These are phyloP conservation scores for Brachionus angularis DNA, from an alignment of 1,140 invertebrate genomes.

Conservation along the genomic window DNA sequence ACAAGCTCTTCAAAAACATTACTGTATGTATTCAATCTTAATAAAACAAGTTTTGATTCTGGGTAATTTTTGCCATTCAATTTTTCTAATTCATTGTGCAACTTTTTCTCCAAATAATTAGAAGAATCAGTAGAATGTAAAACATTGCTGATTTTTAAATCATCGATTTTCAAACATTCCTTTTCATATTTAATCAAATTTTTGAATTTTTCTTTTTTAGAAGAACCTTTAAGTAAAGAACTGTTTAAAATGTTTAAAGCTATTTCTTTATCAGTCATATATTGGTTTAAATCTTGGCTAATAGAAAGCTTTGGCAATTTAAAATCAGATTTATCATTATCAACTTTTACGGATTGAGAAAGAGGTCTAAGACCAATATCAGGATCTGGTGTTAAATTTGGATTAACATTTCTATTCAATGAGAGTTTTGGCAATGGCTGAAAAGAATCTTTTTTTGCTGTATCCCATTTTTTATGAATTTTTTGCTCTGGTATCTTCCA, in stretches of 20 bases:
- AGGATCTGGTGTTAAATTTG: neutral
- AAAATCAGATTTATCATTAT: neutral
- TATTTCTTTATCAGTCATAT: constrained; percentile 30
- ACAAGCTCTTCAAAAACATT: neutral
- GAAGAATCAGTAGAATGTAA: constrained; percentile 21
- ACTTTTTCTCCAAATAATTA: constrained; percentile 10
- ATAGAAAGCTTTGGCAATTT: neutral
- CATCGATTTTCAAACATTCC: neutral
- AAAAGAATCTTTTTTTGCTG: too few species aligned
- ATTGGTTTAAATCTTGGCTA: neutral
- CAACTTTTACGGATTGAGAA: neutral
- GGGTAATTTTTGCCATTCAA: neutral
- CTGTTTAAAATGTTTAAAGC: constrained; percentile 25
- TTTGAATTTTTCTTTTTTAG: constrained; percentile 38
- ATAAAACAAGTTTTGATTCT: neutral
- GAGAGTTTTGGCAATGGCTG: too few species aligned
- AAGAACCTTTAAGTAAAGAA: neutral
- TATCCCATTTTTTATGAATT: neutral
- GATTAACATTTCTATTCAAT: neutral
- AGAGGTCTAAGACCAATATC: too few species aligned
- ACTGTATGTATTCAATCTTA: neutral
- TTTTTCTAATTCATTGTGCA: neutral
- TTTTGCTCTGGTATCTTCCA: constrained; percentile 32
- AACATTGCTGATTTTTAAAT: constrained; percentile 31
- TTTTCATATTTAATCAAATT: constrained; percentile 12